Base-by-base conservation (phyloP, 2,113 vertebrate species). In the Corythornis cristatus region DNA sequence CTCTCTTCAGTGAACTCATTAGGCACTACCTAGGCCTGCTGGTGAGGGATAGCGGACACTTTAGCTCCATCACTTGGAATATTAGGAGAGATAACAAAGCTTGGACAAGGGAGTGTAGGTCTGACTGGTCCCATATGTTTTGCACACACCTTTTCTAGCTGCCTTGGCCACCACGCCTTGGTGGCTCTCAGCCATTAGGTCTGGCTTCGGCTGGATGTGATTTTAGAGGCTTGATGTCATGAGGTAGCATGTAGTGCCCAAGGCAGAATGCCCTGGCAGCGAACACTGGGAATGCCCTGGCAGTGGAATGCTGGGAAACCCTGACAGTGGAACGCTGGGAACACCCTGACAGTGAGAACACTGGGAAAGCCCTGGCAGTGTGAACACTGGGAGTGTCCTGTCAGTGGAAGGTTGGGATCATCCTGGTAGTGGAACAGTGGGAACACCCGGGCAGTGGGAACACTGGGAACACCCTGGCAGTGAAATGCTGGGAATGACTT, bases 101-200 rank as follows among this genome's bases (percentile, higher is more conserved):
- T 25, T 8, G 6, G 46, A 72, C 11, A 61, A 68, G 2, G 10
- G 7, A 28, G 18, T 0, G 0, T 20, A 33, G 58, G 72, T n/a
- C 40, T 42, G 72, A 37, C 40, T 42, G 28, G 29, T 74, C 46
- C n/a, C 3, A 3, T 16, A 2, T 37, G 9, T 79, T 79, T 58
- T 53, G 22, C 53, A 75, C 29, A 13, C 6, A 8, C 0, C 5
- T 85, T 64, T 68, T 42, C 57, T 65, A 29, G 21, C 51, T n/a
- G 58, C 48, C 16, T 26, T 40, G 61, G 42, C 17, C 70, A 85
- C 15, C 9, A 8, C 3, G 35, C 35, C 50, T 51, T 2, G 1
- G 53, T 37, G 26, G 66, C 61, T 66, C 37, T 0, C 1, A 54
- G 66, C 51, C 5, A 0, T 15, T 28, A 19, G 15, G 18, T 75